Base-by-base conservation (phyloP, 2,113 vertebrate species). In the Montifringilla adamsi region DNA sequence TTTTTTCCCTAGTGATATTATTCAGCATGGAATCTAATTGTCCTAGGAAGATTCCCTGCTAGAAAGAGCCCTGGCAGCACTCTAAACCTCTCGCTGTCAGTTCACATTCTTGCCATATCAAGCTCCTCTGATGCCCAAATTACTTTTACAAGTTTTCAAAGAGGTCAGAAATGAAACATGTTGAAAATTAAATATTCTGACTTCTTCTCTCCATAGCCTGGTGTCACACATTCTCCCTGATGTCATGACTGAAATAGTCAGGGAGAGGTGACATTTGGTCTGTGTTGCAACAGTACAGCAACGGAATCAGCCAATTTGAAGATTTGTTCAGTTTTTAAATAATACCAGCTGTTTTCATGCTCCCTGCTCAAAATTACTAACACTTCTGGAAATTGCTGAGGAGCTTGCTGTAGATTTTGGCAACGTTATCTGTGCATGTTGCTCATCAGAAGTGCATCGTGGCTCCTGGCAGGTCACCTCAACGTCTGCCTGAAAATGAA, bases 281-380 rank as follows among this genome's bases (percentile, higher is more conserved):
- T 80, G 58, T 33, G 46, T 49, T 62, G 63, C 47, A 80, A 90
- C 35, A 64, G 33, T 60, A 64, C 74, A 79, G 84, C 79, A 50
- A 52, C 2, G 2, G 74, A 91, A 94, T 75, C 79, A 82, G 88
- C 79, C 80, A 87, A 72, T 95, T 94, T 95, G 81, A 97, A 90
- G 95, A 96, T 91, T 91, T 81, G 60, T 66, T 92, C 81, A 55
- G 70, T 64, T 75, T 91, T 84, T 56, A 78, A 93, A 91, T 91
- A 72, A 87, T 67, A 78, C 66, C 56, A 89, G 92, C 91, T 83
- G 67, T 52, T 68, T 88, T 66, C 75, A 15, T 83, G 35, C 81
- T 78, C 75, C 63, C 58, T 88, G 59, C 64, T 85, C 66, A 73
- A 73, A 93, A 79, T 66, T 81, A 39, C 77, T 79, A 93, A 69